Evolutionary conservation across 2,888 invertebrate genomes (phyloP).

Genomic region (Iphiclides podalirius): DNA sequence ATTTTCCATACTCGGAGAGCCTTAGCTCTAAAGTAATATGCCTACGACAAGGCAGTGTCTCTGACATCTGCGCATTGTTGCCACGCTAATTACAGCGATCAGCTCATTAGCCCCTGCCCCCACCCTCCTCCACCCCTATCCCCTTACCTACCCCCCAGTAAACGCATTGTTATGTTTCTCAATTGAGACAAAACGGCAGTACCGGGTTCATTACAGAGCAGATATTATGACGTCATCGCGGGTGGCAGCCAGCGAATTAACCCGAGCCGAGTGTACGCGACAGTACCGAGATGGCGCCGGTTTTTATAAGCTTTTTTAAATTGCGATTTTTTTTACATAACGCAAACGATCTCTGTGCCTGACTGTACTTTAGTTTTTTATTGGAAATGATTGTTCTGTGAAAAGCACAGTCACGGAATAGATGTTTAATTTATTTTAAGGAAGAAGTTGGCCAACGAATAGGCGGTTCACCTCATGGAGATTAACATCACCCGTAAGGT

Average conservation of each 20-base stretch:
- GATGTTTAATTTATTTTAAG: too few relatives aligned
- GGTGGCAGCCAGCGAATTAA: not conserved
- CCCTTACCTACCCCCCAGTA: not conserved
- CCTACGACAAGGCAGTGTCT: constrained; percentile 6
- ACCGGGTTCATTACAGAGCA: constrained; percentile 21
- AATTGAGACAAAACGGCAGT: constrained; percentile 18
- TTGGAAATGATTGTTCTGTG: too few relatives aligned
- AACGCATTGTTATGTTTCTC: constrained; percentile 17
- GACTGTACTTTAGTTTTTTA: too few relatives aligned
- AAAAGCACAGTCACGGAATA: too few relatives aligned
- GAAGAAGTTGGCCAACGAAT: too few relatives aligned
- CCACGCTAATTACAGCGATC: constrained; percentile 22
- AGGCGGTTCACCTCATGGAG: too few relatives aligned
- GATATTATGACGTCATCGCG: constrained; percentile 15
- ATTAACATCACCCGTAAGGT: too few relatives aligned
- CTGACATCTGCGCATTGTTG: constrained; percentile 17
- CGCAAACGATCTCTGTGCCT: too few relatives aligned
- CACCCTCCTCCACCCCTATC: not conserved
- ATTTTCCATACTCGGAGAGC: not conserved
- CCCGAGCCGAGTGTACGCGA: not conserved
- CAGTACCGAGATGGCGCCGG: too few relatives aligned
- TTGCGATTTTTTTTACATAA: too few relatives aligned
- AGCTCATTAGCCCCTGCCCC: constrained; percentile 19
- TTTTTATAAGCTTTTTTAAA: too few relatives aligned
- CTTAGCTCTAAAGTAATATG: not conserved